Evolutionary conservation across 92 coral and sea anemone species (phyloP), one percentile per base, ranked within the genome.

Genomic region (Actinostola sp.): DNA sequence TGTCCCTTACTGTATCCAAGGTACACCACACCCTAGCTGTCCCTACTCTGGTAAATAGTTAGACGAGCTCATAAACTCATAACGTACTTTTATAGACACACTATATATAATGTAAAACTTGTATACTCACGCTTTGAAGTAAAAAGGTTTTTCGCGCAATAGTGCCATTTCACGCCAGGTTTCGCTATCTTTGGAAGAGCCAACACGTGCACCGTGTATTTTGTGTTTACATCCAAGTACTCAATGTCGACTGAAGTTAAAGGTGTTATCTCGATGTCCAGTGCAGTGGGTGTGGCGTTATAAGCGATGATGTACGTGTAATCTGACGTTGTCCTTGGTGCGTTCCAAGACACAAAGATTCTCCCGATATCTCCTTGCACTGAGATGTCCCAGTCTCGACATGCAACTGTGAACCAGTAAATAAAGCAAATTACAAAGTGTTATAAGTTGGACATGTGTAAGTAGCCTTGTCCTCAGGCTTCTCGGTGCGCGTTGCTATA

Each of bases 191-290:
- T 17, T 10, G 72, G 72, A 11, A 67, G 38, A 15, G 72, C 72
- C 10, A 67, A 20, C 42, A 67, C 72, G 19, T 32, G 60, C 12
- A 45, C 56, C 31, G 61, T 26, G 44, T 67, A 67, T 17, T 27
- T 53, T 19, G 60, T 67, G 16, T 24, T 28, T 24, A 41, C 45
- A 45, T 46, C 60, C 31, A 67, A 46, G 42, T 67, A 28, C 9
- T 67, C 49, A 34, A 67, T 30, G 28, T 0, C 19, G 28, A 67
- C 72, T 43, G 60, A 46, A 15, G 72, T 46, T 23, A 41, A 46
- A n/a, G 13, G 46, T 16, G 59, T n/a, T 15, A 49, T 11, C 3
- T 46, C 57, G 9, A 53, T 36, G 23, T 53, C 28, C 6, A 48
- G 30, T 11, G 11, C 30, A 27, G 19, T 24, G 0, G 61, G 44